Evolutionary conservation across 1,140 invertebrate species (phyloP), one percentile per base, ranked within the genome.

Genomic region (Ladona fulva): DNA sequence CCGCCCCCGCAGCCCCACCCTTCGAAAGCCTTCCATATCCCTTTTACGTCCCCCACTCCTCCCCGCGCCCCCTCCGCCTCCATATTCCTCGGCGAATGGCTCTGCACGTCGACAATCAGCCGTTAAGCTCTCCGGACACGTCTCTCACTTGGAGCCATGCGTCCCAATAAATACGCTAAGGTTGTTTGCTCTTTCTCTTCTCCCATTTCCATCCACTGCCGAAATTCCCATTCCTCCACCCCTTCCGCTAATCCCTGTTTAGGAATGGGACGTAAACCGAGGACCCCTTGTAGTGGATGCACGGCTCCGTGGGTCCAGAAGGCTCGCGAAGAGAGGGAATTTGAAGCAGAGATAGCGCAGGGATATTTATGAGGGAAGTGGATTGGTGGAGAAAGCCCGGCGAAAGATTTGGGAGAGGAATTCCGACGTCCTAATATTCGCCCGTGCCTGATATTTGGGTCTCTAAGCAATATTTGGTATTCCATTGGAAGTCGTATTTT

Each of bases 131-230:
- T 66, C 52, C 12, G 52, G 12, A 66, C 52, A 66, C 52, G 52
- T 66, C n/a, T 12, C 52, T 66, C 52, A 16, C n/a, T 66, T 66
- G 52, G 52, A 19, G 14, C n/a, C 52, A 66, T 66, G 52, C 52
- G 52, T 66, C n/a, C 52, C 52, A 66, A 66, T 66, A 66, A 66
- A 66, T 66, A 66, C 52, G 52, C 52, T 19, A 66, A 66, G 52
- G 52, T 16, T 66, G 52, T 66, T 22, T 66, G 16, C 52, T 66
- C 52, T 66, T 22, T 22, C 52, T 66, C 52, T 22, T 22, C 52
- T 66, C 52, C 52, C 52, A 19, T 66, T 66, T 22, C 52, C 52
- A 22, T 66, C 52, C n/a, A 66, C 52, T 19, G n/a, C 52, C n/a
- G 52, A 66, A 16, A 19, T 22, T 19, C 52, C 52, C 52, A 16